Conservation (phyloP, 2,113 vertebrate species). For the Hyla sarda region DNA sequence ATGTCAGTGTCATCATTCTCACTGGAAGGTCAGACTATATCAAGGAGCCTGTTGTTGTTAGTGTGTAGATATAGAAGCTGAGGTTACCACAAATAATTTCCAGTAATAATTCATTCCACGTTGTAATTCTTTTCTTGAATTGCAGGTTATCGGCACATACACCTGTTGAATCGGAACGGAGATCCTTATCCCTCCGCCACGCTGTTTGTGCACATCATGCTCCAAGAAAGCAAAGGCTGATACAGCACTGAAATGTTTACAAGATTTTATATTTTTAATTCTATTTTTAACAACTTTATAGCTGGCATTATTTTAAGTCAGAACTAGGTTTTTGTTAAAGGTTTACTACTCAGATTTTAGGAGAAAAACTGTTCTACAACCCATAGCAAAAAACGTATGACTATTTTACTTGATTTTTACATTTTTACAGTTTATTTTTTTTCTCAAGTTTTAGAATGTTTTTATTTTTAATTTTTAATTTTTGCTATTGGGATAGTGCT, state of each 20-base stretch:
- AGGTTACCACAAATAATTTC: not conserved
- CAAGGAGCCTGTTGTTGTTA: no score
- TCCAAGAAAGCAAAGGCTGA: slow-evolving; percentile 4
- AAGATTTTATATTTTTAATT: slow-evolving; percentile 22
- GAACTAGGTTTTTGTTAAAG: not conserved
- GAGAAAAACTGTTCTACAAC: not conserved
- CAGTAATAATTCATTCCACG: not conserved
- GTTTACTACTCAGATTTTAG: not conserved
- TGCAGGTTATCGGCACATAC: slow-evolving; percentile 92
- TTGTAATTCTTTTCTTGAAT: slow-evolving; percentile 25
- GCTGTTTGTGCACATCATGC: slow-evolving; percentile 84
- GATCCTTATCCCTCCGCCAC: slow-evolving; percentile 83
- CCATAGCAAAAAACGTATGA: not conserved
- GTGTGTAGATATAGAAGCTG: not conserved
- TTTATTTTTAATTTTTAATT: no score
- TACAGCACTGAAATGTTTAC: not conserved
- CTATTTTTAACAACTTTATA: slow-evolving; percentile 37
- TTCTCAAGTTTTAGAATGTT: not conserved
- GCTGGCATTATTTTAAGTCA: slow-evolving; percentile 24
- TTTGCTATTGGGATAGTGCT: not conserved
- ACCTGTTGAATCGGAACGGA: slow-evolving; percentile 86
- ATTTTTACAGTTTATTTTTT: not conserved
- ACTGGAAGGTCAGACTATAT: no score
- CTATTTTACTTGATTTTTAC: no score
- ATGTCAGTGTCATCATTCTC: no score